Evolutionary conservation across 2,797 vertebrate species (phyloP), one percentile per base, ranked within the genome.

Genomic region (Halcyon leucocephala): DNA sequence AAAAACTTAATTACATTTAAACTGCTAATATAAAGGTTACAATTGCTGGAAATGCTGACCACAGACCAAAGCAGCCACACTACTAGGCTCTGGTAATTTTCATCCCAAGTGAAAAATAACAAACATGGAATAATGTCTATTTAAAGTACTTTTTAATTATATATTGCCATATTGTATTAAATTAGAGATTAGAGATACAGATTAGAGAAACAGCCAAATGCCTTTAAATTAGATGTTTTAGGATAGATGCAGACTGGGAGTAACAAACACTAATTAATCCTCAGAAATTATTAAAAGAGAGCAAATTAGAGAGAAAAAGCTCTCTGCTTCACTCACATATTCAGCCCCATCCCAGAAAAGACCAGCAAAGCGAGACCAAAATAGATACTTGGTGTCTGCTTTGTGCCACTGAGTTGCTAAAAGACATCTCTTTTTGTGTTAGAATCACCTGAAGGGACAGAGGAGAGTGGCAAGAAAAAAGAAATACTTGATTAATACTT

Each of bases 171-270:
- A 87, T 57, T 70, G 13, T 62, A 77, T n/a, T 17, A 58, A 33
- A 25, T 33, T 41, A 46, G 37, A 46, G 44, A 46, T 46, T 46
- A 46, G 44, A 46, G 44, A 42, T 42, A 15, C 14, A 91, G 85
- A 92, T 76, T 76, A 73, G 72, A 73, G 41, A 94, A 71, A 89
- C 42, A 49, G 71, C 44, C 62, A 62, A 73, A 33, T 35, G 12
- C 48, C 49, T 77, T 44, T 92, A 87, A 89, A 86, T 91, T 86
- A 88, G 49, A 22, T 54, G 46, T 60, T 95, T 87, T 65, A 86
- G 71, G 28, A 8, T 74, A 91, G 87, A 84, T 10, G 33, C 37
- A 69, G 72, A 87, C 51, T 52, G 10, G 46, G 33, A 93, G 33
- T 87, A 72, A 49, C 18, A 74, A 83, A 73, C 78, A 71, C 39